Conservation (phyloP, 2,797 vertebrate genomes). For the Cirrhinus molitorella region DNA sequence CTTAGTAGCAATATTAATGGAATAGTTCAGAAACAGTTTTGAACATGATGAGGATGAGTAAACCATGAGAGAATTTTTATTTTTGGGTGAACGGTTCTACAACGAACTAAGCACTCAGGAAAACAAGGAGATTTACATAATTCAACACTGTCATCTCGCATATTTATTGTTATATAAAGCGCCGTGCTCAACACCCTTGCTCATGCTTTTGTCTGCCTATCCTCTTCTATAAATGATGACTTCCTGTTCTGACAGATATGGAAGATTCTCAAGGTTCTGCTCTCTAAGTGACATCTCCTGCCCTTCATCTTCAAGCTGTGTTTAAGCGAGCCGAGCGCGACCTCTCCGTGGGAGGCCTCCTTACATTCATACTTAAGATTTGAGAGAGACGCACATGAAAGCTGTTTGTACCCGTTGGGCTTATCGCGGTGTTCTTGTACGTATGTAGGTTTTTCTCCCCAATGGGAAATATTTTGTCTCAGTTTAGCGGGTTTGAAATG, state of each 20-base stretch:
- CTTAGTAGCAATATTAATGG: not conserved
- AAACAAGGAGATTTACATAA: conserved; percentile 22
- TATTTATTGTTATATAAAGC: conserved; percentile 35
- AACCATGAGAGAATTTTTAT: not conserved
- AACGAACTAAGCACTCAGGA: not conserved
- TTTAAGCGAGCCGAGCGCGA: conserved; percentile 30
- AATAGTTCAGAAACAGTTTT: not conserved
- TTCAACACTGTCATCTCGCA: conserved; percentile 3
- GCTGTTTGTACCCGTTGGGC: conserved; percentile 53
- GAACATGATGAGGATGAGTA: not conserved
- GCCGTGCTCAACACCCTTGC: not conserved
- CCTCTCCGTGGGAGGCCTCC: conserved; percentile 23
- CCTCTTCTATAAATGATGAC: conserved; percentile 50
- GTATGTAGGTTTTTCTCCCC: conserved; percentile 50
- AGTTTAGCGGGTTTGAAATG: conserved; percentile 44
- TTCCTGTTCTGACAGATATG: conserved; percentile 48
- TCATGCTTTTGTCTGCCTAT: conserved; percentile 43
- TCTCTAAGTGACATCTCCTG: conserved; percentile 53
- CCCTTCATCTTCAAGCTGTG: conserved; percentile 70
- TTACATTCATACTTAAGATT: conserved; percentile 13
- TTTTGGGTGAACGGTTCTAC: not conserved
- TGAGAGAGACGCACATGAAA: conserved; percentile 36
- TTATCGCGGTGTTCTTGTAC: conserved; percentile 43
- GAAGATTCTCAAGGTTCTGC: conserved; percentile 24
- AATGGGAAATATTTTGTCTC: conserved; percentile 37